phyloP scores from a whole-genome alignment of 1,140 invertebrate species.

The Lepidostoma basale region DNA sequence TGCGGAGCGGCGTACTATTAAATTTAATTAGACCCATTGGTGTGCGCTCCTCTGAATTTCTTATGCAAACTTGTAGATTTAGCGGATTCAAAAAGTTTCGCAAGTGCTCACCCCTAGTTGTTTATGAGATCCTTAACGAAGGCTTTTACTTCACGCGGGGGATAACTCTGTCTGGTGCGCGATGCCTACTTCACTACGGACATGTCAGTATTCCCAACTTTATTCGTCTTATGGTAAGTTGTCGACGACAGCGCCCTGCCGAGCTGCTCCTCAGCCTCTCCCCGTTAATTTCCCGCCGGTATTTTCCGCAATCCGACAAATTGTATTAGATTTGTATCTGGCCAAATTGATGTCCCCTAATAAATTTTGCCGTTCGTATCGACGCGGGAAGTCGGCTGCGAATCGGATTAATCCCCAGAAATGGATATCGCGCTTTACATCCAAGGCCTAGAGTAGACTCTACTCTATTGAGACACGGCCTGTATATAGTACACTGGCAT shows the following conservation, averaged over 20 bases:
- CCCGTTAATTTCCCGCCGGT: background rate
- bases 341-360: slow-evolving; percentile 38
- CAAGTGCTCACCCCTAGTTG: slow-evolving; percentile 6
- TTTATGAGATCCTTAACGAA: slow-evolving; percentile 21
- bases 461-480: no score
- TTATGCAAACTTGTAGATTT: slow-evolving; percentile 26
- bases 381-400: slow-evolving; percentile 6
- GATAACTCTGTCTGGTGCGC: background rate
- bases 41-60: slow-evolving; percentile 32
- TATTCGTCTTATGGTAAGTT: no score
- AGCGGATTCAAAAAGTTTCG: slow-evolving; percentile 15
- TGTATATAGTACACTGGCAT: no score
- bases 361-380: slow-evolving; percentile 31
- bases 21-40: slow-evolving; percentile 40
- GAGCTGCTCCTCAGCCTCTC: background rate
- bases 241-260: no score
- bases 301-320: slow-evolving; percentile 22
- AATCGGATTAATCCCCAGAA: slow-evolving; percentile 21
- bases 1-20: slow-evolving; percentile 18
- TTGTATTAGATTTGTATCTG: slow-evolving; percentile 43
- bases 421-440: slow-evolving; percentile 18
- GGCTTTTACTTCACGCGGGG: background rate
- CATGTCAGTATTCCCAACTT: no score
- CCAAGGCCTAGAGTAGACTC: no score
- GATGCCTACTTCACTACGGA: background rate